Evolutionary conservation across 2,888 invertebrate species (phyloP).

Genomic region (Volucella inflata): DNA sequence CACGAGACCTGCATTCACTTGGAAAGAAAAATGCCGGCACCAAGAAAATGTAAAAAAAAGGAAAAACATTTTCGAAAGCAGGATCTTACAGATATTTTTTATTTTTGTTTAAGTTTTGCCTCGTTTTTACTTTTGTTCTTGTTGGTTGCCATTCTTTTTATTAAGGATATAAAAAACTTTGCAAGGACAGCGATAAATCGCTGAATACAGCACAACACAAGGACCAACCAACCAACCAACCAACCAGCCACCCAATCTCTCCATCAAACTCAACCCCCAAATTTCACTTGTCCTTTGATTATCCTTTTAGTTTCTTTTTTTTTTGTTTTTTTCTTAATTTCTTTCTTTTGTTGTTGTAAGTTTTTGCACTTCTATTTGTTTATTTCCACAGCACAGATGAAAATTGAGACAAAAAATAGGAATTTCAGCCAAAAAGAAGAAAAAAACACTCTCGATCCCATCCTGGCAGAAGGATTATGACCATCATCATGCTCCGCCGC

Average conservation of each 20-base stretch:
- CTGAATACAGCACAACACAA: constrained; percentile 66
- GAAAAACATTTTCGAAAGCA: constrained; percentile 10
- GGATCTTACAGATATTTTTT: constrained; percentile 53
- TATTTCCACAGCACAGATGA: constrained; percentile 57
- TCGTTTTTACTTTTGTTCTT: constrained; percentile 8
- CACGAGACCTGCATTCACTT: constrained; percentile 68
- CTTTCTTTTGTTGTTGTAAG: constrained; percentile 9
- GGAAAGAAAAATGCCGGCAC: constrained; percentile 72
- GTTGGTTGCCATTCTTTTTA: constrained; percentile 42
- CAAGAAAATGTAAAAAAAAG: constrained; percentile 56
- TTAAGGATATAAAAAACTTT: constrained; percentile 64
- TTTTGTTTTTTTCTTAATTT: constrained; percentile 1
- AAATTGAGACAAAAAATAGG: constrained; percentile 52
- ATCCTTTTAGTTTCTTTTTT: constrained; percentile 44
- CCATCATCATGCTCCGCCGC: constrained; percentile 72
- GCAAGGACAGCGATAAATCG: constrained; percentile 75
- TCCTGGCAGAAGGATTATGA: constrained; percentile 71
- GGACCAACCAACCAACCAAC: background rate
- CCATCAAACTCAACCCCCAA: background rate
- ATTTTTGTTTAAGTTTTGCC: constrained; percentile 20
- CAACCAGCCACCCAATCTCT: constrained; percentile 3
- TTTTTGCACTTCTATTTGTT: constrained; percentile 56
- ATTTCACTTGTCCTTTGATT: constrained; percentile 70
- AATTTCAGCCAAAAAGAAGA: constrained; percentile 40
- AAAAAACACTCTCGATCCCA: constrained; percentile 40